These are phyloP conservation scores for Leptinotarsa lineolata DNA, from an alignment of 1,140 invertebrate species.

Conservation along the genomic window DNA sequence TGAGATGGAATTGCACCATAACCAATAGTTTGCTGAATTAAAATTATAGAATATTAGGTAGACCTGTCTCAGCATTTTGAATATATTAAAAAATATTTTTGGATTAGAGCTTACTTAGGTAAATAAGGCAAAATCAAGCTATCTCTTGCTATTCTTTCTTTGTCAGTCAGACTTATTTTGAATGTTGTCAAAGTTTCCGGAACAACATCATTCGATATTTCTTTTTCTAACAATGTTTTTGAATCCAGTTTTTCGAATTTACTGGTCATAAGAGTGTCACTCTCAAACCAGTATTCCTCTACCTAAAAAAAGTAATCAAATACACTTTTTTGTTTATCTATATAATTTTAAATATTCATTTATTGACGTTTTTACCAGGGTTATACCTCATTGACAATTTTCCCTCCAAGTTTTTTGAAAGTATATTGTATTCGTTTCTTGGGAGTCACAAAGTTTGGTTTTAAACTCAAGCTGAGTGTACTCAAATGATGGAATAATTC, in stretches of 20 bases:
- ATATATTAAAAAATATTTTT: too few species aligned
- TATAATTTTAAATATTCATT: not conserved
- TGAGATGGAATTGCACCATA: too few species aligned
- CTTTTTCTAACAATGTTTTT: slow-evolving; percentile 52
- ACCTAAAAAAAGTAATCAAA: slow-evolving; percentile 39
- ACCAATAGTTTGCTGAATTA: too few species aligned
- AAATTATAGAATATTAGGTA: too few species aligned
- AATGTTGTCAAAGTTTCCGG: slow-evolving; percentile 62
- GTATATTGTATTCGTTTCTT: slow-evolving; percentile 56
- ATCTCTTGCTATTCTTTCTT: slow-evolving; percentile 60
- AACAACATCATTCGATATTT: slow-evolving; percentile 44
- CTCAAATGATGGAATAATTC: slow-evolving; percentile 58
- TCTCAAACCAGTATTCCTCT: slow-evolving; percentile 57
- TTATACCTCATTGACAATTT: slow-evolving; percentile 54
- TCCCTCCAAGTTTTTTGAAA: slow-evolving; percentile 57
- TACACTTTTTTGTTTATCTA: not conserved
- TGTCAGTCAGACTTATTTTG: slow-evolving; percentile 62
- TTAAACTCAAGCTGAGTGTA: slow-evolving; percentile 56
- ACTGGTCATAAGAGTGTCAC: slow-evolving; percentile 54
- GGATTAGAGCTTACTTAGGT: slow-evolving; percentile 44
- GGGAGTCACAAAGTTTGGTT: slow-evolving; percentile 46
- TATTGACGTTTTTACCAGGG: not conserved
- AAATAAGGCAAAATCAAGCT: slow-evolving; percentile 62
- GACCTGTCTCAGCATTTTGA: too few species aligned
- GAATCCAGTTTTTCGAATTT: slow-evolving; percentile 55